Percentiles rank a stretch among this genome's conserved stretches.
phyloP scores from a whole-genome alignment of 2,888 invertebrate genomes.

The Alsophila aescularia region DNA sequence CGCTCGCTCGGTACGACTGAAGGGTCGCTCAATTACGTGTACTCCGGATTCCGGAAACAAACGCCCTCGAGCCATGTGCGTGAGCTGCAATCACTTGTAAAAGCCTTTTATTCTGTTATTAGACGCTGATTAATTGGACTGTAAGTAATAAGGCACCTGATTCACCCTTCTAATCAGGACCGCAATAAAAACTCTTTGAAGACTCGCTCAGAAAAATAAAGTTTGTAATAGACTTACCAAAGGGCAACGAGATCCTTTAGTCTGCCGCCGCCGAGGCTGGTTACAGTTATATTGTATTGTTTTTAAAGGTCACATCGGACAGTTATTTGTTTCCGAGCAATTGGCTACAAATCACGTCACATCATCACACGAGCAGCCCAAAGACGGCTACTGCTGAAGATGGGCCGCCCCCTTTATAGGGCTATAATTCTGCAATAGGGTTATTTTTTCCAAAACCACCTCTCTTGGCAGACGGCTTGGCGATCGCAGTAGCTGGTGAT shows the following conservation, averaged over 20 bases:
- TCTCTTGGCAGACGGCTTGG: too few species aligned
- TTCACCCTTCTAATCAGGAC: not conserved
- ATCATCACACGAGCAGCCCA: too few species aligned
- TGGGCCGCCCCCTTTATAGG: too few species aligned
- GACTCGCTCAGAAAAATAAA: constrained; percentile 4
- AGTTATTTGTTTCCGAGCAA: too few species aligned
- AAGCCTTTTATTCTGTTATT: constrained; percentile 4
- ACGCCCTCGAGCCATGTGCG: constrained; percentile 2
- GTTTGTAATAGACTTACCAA: constrained; percentile 20
- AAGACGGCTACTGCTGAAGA: too few species aligned
- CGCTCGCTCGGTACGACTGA: constrained; percentile 4
- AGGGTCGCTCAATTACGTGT: constrained; percentile 9
- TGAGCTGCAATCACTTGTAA: constrained; percentile 10
- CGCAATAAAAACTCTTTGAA: constrained; percentile 12
- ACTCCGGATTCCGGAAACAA: constrained; percentile 1
- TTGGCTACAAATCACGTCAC: too few species aligned
- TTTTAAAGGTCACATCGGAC: constrained; percentile 1
- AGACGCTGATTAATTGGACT: constrained; percentile 11
- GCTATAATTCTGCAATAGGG: too few species aligned
- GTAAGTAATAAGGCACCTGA: constrained; percentile 8
- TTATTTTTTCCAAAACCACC: too few species aligned
- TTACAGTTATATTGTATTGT: constrained; percentile 8
- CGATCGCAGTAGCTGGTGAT: too few species aligned
- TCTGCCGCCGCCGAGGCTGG: not conserved
- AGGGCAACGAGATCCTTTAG: constrained; percentile 4